Conservation (phyloP, 2,113 vertebrate genomes). For the Nettapus auritus region DNA sequence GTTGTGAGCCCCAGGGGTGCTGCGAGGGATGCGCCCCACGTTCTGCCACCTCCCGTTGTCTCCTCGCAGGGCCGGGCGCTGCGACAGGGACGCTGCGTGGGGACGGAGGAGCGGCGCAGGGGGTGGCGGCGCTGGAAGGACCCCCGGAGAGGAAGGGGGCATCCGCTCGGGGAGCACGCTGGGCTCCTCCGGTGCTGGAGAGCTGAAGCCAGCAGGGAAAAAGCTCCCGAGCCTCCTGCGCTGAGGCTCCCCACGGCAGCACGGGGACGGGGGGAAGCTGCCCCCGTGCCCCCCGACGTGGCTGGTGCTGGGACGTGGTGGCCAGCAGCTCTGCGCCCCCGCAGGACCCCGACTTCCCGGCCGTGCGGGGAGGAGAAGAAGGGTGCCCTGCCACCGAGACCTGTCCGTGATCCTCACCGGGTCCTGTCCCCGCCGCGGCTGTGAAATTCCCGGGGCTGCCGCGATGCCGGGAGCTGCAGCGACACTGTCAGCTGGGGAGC, state of each 20-base stretch:
- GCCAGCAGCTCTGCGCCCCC: background rate
- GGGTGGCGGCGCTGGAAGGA: background rate
- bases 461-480: background rate
- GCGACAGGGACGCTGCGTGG: background rate
- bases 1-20: background rate
- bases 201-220: background rate
- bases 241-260: background rate
- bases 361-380: background rate
- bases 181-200: background rate
- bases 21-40: background rate
- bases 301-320: background rate
- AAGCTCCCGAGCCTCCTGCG: background rate
- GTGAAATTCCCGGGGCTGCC: background rate
- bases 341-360: rapidly evolving
- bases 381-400: background rate
- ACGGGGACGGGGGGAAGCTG: background rate
- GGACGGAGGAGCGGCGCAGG: background rate
- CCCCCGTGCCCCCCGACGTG: background rate
- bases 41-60: background rate
- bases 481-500: background rate
- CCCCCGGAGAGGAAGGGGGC: background rate
- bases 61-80: background rate
- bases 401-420: background rate
- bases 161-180: background rate
- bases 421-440: background rate